Evolutionary conservation across 92 coral and sea anemone genomes (phyloP), one percentile per base, ranked within the genome.

Genomic region (Meandrina meandrites): DNA sequence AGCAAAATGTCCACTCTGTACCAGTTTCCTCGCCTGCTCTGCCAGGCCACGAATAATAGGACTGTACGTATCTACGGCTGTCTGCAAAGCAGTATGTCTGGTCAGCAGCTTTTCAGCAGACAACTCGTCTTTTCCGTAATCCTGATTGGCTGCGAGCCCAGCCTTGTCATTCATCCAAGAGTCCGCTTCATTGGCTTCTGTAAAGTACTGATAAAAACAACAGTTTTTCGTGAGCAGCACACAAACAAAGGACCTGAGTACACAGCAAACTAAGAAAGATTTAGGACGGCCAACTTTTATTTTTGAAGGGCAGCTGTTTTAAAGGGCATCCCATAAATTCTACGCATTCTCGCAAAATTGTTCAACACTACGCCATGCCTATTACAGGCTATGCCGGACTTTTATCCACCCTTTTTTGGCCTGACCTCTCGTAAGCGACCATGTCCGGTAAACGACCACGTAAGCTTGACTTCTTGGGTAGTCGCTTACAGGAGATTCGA

Each of bases 111-210:
- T 96, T 54, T 93, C 96, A 32, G 94, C 92, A n/a, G 98, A 91
- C 28, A 89, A 79, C 76, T 93, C 98, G 81, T 96, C 99, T 86
- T 96, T 95, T 36, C 99, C 99, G 81, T 93, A 95, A 84, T 96
- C 98, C 83, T 96, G 97, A 82, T 89, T 96, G 57, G 99, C 98
- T 31, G 98, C 99, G 17, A 91, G 79, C 5, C 98, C 95, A 2
- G 96, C 99, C 83, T 95, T 96, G 90, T 96, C 98, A 89, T 93
- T 95, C 96, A 96, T 96, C 98, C 98, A 96, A 2, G 98, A 90
- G 75, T 94, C 98, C 1, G 98, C 98, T 83, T 96, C 98, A 74
- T 96, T 96, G 5, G 98, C 98, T 81, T 96, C 98, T 28, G 98
- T 85, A 62, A 96, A 95, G 72, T 95, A 96, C 94, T 96, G 31